Conservation (phyloP, 1,140 invertebrate genomes). For the Lepidurus arcticus region DNA sequence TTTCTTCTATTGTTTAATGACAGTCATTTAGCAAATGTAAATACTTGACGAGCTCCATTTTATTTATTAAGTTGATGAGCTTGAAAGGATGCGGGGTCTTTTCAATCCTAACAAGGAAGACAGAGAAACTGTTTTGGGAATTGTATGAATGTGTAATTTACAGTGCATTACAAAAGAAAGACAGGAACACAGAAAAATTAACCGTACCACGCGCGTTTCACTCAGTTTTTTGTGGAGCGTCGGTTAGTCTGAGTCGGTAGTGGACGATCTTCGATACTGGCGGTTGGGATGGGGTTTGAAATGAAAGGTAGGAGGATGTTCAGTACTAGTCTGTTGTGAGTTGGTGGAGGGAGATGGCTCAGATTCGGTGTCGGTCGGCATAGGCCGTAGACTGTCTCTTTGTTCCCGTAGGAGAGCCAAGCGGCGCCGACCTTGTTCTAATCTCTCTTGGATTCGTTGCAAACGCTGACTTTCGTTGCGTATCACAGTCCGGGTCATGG, state of each 20-base stretch:
- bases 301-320: not conserved
- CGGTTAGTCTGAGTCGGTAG: not conserved
- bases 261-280: constrained; percentile 1
- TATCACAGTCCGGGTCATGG: constrained; percentile 12
- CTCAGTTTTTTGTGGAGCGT: not conserved
- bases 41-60: not conserved
- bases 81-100: not conserved
- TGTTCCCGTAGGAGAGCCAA: not conserved
- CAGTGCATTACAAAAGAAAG: not conserved
- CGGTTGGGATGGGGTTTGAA: not conserved
- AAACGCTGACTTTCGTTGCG: not conserved
- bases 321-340: not conserved
- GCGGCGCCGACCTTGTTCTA: not conserved
- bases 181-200: not conserved
- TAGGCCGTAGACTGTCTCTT: not conserved
- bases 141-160: constrained; percentile 7
- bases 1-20: not conserved
- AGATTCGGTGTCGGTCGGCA: not conserved
- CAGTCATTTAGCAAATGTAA: constrained; percentile 7
- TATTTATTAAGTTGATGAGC: not conserved
- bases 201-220: not conserved
- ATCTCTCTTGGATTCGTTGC: not conserved
- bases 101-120: not conserved
- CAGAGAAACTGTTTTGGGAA: not conserved
- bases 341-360: not conserved